A percentile compares a stretch with the other conserved stretches of the same genome.
These are phyloP conservation scores for Psophia crepitans DNA, from an alignment of 2,113 vertebrate genomes.

Conservation along the genomic window DNA sequence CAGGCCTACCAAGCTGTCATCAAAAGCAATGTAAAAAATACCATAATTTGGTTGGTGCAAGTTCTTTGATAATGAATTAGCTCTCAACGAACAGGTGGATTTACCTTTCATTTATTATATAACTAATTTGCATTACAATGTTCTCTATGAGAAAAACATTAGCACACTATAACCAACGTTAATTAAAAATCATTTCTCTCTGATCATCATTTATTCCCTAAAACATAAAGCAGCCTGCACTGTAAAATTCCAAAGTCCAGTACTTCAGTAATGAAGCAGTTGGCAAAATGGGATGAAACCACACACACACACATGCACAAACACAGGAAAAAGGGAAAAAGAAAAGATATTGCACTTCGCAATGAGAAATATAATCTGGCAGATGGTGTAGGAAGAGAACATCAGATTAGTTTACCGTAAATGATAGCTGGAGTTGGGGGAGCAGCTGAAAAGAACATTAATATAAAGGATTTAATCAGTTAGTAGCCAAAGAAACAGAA, in stretches of 20 bases:
- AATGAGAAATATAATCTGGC: conserved; percentile 46
- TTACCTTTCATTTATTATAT: background rate
- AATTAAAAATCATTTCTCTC: background rate
- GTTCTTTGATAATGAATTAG: background rate
- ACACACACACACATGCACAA: background rate
- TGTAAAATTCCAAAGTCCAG: background rate
- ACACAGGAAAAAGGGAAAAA: background rate
- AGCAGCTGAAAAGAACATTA: conserved; percentile 88
- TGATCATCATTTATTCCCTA: background rate
- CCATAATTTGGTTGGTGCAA: background rate
- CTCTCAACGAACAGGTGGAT: background rate
- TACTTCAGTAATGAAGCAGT: conserved; percentile 8
- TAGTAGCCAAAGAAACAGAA: conserved; percentile 69
- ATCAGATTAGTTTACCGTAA: conserved; percentile 89
- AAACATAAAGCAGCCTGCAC: background rate
- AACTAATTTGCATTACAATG: background rate
- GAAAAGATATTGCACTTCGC: background rate
- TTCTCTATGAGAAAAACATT: background rate
- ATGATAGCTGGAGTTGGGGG: conserved; percentile 87
- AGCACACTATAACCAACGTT: background rate
- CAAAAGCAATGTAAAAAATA: background rate
- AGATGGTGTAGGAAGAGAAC: conserved; percentile 63
- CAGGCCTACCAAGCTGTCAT: background rate
- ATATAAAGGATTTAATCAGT: conserved; percentile 83
- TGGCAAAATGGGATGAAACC: conserved; percentile 27